These are phyloP conservation scores for Procambarus clarkii DNA, from an alignment of 1,140 invertebrate genomes.

Conservation along the genomic window DNA sequence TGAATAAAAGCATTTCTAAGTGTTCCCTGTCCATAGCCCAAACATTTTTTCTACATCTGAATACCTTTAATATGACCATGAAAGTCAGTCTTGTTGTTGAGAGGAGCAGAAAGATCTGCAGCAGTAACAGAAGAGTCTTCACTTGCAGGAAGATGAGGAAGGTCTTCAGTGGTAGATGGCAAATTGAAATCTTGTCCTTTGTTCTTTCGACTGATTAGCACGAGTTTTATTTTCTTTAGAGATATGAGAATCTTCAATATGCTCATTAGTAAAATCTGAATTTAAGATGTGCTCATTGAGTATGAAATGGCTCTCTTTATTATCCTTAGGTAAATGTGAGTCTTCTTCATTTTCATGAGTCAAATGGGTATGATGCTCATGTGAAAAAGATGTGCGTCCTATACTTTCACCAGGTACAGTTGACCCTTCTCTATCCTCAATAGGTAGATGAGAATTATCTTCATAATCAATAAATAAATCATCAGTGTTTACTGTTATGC, in stretches of 20 bases:
- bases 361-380: neutral
- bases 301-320: neutral
- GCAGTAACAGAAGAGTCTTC: neutral
- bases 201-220: neutral
- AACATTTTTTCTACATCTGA: constrained; percentile 31
- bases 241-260: neutral
- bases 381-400: neutral
- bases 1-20: constrained; percentile 34
- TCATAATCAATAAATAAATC: neutral
- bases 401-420: neutral
- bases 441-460: constrained; percentile 13
- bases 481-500: neutral
- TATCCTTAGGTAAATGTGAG: neutral
- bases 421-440: constrained; percentile 20
- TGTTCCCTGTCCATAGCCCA: constrained; percentile 14
- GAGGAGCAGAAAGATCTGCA: neutral
- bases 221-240: neutral
- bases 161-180: neutral
- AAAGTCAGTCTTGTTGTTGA: constrained; percentile 5
- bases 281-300: neutral
- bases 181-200: neutral
- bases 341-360: neutral
- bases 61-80: constrained; percentile 39
- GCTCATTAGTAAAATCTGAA: neutral
- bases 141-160: neutral